Evolutionary conservation across 2,888 invertebrate genomes (phyloP).

Genomic region (Epinotia brunnichana): DNA sequence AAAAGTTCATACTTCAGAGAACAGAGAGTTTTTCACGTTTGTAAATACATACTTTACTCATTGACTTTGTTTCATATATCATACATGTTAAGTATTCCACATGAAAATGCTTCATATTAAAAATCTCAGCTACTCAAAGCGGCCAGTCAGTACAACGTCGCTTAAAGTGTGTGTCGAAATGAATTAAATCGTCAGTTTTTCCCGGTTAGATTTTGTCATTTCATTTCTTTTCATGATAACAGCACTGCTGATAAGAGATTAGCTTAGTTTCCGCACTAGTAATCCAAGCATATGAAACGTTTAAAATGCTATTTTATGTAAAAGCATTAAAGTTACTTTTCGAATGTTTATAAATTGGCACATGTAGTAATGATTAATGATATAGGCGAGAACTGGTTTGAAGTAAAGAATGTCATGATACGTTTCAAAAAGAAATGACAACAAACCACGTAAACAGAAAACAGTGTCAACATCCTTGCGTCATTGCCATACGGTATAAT

Average conservation of each 20-base stretch:
- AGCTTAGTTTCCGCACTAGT: slow-evolving; percentile 22
- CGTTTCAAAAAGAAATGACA: slow-evolving; percentile 6
- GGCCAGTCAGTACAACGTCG: background rate
- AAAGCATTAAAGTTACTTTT: background rate
- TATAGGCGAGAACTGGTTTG: background rate
- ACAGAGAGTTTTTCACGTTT: too few species aligned
- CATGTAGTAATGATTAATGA: background rate
- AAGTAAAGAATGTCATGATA: slow-evolving; percentile 14
- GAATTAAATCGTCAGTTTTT: slow-evolving; percentile 3
- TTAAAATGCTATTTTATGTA: background rate
- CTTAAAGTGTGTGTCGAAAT: slow-evolving; percentile 4
- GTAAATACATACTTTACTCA: too few species aligned
- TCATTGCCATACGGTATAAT: background rate
- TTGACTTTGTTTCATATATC: background rate
- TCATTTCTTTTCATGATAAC: slow-evolving; percentile 30
- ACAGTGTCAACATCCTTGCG: slow-evolving; percentile 6
- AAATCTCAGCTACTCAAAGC: background rate
- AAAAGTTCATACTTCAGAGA: too few species aligned
- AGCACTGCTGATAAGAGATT: slow-evolving; percentile 18
- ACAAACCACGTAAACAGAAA: background rate
- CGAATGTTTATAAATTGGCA: background rate
- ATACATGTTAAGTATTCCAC: background rate
- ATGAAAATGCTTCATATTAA: background rate
- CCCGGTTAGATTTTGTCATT: slow-evolving; percentile 12
- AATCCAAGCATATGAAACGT: background rate